Conservation (phyloP, 2,113 vertebrate genomes). For the Oryzias woworae region DNA sequence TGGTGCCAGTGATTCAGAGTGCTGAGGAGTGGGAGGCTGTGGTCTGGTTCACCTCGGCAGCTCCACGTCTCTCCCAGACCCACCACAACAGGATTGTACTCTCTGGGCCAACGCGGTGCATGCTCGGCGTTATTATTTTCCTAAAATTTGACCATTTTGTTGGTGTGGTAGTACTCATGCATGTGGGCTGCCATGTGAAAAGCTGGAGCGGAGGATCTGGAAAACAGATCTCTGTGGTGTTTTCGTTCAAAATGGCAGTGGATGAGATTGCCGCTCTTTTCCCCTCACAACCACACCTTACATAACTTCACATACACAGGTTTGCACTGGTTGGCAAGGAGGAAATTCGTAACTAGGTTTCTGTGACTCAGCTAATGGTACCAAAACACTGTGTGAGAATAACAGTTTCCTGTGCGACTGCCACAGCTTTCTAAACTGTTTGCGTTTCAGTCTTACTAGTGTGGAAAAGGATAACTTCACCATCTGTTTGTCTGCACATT, state of each 20-base stretch:
- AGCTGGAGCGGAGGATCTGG: constrained; percentile 36
- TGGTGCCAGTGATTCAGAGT: constrained; percentile 75
- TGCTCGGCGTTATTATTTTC: constrained; percentile 62
- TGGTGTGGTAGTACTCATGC: constrained; percentile 40
- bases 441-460: background rate
- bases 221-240: constrained; percentile 62
- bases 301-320: constrained; percentile 51
- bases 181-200: constrained; percentile 30
- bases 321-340: constrained; percentile 45
- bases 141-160: constrained; percentile 46
- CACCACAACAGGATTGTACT: constrained; percentile 75
- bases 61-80: constrained; percentile 51
- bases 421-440: constrained; percentile 28
- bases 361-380: constrained; percentile 57
- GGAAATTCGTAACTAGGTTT: constrained; percentile 61
- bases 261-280: constrained; percentile 44
- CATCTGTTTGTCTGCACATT: background rate
- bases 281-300: constrained; percentile 40
- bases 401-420: constrained; percentile 34
- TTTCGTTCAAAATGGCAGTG: constrained; percentile 39
- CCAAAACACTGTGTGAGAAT: constrained; percentile 17
- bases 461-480: background rate
- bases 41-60: constrained; percentile 57
- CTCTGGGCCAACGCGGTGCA: constrained; percentile 48
- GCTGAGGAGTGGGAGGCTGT: constrained; percentile 68